phyloP scores from a whole-genome alignment of 2,113 vertebrate species.

The Coregonus clupeaformis region DNA sequence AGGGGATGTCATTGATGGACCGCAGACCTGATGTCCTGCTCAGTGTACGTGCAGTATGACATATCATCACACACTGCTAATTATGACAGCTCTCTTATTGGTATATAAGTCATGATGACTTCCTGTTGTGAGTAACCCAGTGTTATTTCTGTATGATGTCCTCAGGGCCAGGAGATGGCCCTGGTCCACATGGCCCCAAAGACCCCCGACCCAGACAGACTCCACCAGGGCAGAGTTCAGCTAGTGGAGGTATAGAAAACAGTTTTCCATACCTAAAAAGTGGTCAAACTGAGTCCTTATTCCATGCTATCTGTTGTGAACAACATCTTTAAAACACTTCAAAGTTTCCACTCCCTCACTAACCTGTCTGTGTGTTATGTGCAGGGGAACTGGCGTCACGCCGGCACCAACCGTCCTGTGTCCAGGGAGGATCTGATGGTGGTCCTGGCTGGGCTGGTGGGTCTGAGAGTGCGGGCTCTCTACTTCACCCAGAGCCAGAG shows the following conservation, averaged over 20 bases:
- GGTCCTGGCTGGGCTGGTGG: conserved; percentile 79
- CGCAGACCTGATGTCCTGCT: conserved; percentile 81
- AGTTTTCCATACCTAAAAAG: no score
- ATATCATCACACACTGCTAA: neutral
- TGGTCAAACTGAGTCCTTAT: no score
- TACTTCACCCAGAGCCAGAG: conserved; percentile 87
- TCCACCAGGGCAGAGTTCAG: conserved; percentile 81
- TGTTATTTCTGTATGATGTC: conserved; percentile 23
- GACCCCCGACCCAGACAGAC: conserved; percentile 80
- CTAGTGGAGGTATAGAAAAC: conserved; percentile 81
- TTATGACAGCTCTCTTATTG: neutral
- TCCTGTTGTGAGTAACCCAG: neutral
- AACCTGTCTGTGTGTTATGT: conserved; percentile 5
- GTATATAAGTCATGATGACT: neutral
- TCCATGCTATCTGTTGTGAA: no score
- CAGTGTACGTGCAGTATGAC: conserved; percentile 70
- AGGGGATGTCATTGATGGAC: conserved; percentile 85
- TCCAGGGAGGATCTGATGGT: conserved; percentile 85
- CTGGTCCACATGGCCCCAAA: conserved; percentile 75
- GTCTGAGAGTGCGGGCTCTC: conserved; percentile 81
- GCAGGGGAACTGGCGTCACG: conserved; percentile 86
- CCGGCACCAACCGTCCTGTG: conserved; percentile 68
- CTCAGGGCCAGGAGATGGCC: conserved; percentile 79
- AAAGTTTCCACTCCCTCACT: neutral
- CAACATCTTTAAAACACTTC: neutral